phyloP scores from a whole-genome alignment of 1,140 invertebrate species.

The Cheumatopsyche charites region DNA sequence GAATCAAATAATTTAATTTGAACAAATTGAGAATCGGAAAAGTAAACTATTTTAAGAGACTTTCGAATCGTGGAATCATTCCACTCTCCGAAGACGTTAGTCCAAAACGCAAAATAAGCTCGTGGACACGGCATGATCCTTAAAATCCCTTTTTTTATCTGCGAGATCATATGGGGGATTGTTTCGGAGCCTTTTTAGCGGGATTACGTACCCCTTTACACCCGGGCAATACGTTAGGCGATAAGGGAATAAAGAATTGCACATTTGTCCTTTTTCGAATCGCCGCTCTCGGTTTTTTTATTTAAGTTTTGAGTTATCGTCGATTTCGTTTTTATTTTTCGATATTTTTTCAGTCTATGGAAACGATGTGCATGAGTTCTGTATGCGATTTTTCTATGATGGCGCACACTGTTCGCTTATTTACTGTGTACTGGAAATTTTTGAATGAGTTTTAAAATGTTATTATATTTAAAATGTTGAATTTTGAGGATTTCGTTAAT shows the following conservation, averaged over 20 bases:
- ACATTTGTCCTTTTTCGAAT: constrained; percentile 7
- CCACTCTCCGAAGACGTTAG: not conserved
- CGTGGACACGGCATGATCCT: constrained; percentile 22
- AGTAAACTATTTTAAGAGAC: no score
- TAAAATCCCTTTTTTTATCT: constrained; percentile 25
- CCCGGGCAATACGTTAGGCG: constrained; percentile 15
- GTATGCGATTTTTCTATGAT: no score
- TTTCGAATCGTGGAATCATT: not conserved
- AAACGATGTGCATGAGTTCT: not conserved
- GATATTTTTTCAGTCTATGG: no score
- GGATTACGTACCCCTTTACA: constrained; percentile 7
- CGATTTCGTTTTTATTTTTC: no score
- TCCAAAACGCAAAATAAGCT: constrained; percentile 18
- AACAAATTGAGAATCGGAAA: no score
- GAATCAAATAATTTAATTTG: no score
- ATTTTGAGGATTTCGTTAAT: not conserved
- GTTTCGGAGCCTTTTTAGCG: constrained; percentile 19
- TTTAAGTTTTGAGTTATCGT: not conserved
- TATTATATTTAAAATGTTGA: no score
- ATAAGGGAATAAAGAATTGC: constrained; percentile 25
- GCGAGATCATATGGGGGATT: constrained; percentile 16
- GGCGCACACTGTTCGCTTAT: not conserved
- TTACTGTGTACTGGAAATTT: not conserved
- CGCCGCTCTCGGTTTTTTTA: not conserved
- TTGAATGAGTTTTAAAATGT: no score